phyloP scores from a whole-genome alignment of 1,140 invertebrate genomes.

The Zaprionus taronus region DNA sequence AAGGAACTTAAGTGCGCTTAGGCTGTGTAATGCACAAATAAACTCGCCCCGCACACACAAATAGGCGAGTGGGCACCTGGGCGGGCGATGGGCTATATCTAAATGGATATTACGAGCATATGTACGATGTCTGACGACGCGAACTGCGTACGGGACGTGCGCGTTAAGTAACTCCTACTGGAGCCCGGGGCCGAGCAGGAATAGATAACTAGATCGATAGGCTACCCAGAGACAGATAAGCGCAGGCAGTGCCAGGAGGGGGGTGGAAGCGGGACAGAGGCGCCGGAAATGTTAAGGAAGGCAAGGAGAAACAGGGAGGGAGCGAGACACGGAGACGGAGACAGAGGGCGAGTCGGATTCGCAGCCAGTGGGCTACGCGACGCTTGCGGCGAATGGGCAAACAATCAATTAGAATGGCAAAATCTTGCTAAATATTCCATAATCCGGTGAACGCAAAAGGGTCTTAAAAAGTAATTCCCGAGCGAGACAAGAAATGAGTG shows the following conservation, averaged over 20 bases:
- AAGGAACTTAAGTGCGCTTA: constrained; percentile 76
- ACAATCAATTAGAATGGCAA: constrained; percentile 82
- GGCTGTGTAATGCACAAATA: constrained; percentile 76
- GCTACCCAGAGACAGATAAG: constrained; percentile 56
- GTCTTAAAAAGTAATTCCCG: constrained; percentile 80
- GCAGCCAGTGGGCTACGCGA: constrained; percentile 15
- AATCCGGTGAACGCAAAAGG: constrained; percentile 73
- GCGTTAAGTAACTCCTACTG: constrained; percentile 66
- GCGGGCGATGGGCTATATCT: constrained; percentile 68
- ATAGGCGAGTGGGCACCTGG: constrained; percentile 40
- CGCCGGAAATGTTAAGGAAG: constrained; percentile 3
- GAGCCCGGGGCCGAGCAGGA: constrained; percentile 34
- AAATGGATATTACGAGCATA: constrained; percentile 78
- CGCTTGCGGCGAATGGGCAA: constrained; percentile 54
- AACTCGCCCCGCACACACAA: constrained; percentile 60
- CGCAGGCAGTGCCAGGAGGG: constrained; percentile 25
- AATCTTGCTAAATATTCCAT: constrained; percentile 76
- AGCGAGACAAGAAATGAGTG: constrained; percentile 51
- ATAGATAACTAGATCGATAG: constrained; percentile 74
- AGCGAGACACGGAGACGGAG: neutral
- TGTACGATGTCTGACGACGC: constrained; percentile 37
- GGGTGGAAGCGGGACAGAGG: neutral
- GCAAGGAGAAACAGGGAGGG: constrained; percentile 3
- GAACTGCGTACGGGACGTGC: constrained; percentile 17
- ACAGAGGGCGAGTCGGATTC: neutral